A percentile compares a stretch with the other conserved stretches of the same genome.
phyloP scores from a whole-genome alignment of 1,140 invertebrate species.

The Paralvinella palmiformis region DNA sequence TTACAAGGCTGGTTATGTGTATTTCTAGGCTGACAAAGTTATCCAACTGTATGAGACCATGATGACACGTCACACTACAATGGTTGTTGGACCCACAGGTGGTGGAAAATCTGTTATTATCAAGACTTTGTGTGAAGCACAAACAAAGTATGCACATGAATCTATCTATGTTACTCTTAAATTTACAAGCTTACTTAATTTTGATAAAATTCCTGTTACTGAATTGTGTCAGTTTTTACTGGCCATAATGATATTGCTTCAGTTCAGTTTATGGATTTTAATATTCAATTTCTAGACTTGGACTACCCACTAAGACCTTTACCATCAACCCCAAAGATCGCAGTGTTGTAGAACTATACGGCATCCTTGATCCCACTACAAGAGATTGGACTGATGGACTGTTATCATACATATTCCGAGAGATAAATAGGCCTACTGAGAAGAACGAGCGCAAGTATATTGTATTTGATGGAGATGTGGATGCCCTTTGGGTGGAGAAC shows the following conservation, averaged over 20 bases:
- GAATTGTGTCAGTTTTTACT: no score
- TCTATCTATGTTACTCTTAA: no score
- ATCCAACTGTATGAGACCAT: constrained; percentile 88
- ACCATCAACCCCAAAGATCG: constrained; percentile 74
- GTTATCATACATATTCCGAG: constrained; percentile 81
- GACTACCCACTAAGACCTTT: constrained; percentile 68
- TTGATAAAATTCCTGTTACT: no score
- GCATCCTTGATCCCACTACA: constrained; percentile 74
- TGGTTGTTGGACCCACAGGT: constrained; percentile 85
- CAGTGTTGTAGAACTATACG: constrained; percentile 81
- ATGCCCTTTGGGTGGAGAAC: constrained; percentile 89
- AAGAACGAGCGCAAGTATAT: constrained; percentile 71
- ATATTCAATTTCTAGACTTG: constrained; percentile 52
- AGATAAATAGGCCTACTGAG: constrained; percentile 72
- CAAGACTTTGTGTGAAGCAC: constrained; percentile 71
- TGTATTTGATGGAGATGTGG: constrained; percentile 87
- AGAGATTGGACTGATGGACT: constrained; percentile 89
- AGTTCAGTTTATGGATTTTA: background rate
- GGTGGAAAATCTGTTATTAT: constrained; percentile 84
- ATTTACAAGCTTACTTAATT: no score
- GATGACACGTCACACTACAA: constrained; percentile 85
- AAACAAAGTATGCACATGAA: constrained; percentile 59
- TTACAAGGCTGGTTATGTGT: constrained; percentile 9
- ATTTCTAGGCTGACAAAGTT: constrained; percentile 71
- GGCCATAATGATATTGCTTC: no score